Percentiles rank a stretch among this genome's conserved stretches.
Evolutionary conservation across 2,797 vertebrate genomes (phyloP).

Genomic region (Eulemur mongoz): DNA sequence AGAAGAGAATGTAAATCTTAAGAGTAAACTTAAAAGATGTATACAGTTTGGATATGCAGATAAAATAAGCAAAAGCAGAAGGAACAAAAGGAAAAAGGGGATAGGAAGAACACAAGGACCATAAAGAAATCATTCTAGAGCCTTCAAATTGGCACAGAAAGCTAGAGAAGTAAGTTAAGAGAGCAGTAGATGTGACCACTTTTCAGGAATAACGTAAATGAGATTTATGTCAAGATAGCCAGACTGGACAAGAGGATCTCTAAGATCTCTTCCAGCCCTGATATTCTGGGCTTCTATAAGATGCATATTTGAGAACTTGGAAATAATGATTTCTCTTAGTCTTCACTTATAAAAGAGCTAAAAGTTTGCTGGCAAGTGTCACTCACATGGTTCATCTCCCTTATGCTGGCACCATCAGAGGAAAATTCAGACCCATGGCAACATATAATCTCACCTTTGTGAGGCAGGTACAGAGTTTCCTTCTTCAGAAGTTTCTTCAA

Average conservation of each 20-base stretch:
- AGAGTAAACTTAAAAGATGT: slow-evolving; percentile 6
- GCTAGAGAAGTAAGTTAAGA: background rate
- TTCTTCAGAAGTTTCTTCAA: slow-evolving; percentile 80
- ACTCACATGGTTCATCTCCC: background rate
- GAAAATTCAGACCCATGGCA: background rate
- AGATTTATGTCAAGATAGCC: background rate
- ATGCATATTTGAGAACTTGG: background rate
- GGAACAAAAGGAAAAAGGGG: background rate
- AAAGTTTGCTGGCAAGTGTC: background rate
- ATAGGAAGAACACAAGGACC: background rate
- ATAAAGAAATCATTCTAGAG: slow-evolving; percentile 22
- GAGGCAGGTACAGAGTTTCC: slow-evolving; percentile 79
- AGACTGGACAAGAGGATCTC: background rate
- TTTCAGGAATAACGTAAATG: slow-evolving; percentile 7
- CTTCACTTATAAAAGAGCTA: background rate
- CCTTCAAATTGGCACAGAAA: slow-evolving; percentile 7
- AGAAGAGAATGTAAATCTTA: background rate
- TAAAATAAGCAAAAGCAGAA: slow-evolving; percentile 36
- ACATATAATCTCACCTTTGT: slow-evolving; percentile 83
- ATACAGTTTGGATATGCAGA: background rate
- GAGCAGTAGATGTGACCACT: background rate
- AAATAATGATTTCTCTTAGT: slow-evolving; percentile 5
- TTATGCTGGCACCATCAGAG: background rate
- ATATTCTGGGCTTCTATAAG: slow-evolving; percentile 1
- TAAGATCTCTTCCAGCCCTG: background rate